Evolutionary conservation across 2,797 vertebrate genomes (phyloP), one percentile per base, ranked within the genome.

Genomic region (Echiichthys vipera): DNA sequence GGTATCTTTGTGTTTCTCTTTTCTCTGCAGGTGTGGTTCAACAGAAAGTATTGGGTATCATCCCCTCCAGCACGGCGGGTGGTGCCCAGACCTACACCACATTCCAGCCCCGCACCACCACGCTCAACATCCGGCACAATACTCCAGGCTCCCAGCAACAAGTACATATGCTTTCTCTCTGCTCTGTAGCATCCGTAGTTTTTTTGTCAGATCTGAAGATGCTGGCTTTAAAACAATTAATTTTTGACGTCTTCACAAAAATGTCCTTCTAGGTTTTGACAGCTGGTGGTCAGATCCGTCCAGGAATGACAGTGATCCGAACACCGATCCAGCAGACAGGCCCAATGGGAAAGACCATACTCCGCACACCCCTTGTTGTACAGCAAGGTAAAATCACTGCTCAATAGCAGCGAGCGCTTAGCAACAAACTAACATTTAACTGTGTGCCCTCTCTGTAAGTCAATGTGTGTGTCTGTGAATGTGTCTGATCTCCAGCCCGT

Each of bases 21-120:
- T 24, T 76, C 56, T 74, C 24, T 74, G 36, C 76, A 94, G 94
- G 93, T 77, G 88, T 94, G 67, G 91, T 99, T 71, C 98, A 99
- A 84, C 98, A 99, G 91, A 99, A 99, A 86, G 97, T 99, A 57
- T 88, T 99, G 93, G 96, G 98, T 64, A 98, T 99, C 93, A 98
- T 99, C 94, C 98, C 97, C 61, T 96, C 98, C 32, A 95, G 94
- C 84, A 94, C 97, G 61, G 94, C 96, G 65, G 94, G 95, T 40
- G 95, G 94, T 80, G 95, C 96, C 66, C 96, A 98, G 87, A 98
- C 96, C 59, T 97, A 95, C 91, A 96, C 96, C 89, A 95, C 97
- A 90, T 97, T 98, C 95, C 98, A 99, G 91, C 97, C 98, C 46
- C 96, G 96, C 81, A 95, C 96, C 22, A 95, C 96, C 58, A 96